A percentile compares a stretch with the other conserved stretches of the same genome.
phyloP scores from a whole-genome alignment of 2,113 vertebrate species.

The Urocynchramus pylzowi region DNA sequence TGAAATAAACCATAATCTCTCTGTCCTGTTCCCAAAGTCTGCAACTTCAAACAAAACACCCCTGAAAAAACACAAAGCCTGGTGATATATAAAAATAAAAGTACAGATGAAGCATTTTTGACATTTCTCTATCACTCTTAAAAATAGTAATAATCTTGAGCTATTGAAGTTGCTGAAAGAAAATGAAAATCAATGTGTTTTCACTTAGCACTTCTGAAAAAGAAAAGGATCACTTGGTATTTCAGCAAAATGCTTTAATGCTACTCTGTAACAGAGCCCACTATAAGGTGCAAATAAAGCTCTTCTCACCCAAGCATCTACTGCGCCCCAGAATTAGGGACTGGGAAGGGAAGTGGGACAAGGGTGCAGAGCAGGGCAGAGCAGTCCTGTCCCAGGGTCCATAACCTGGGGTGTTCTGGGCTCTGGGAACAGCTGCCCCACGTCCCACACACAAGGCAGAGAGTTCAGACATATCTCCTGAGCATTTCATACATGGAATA shows the following conservation, averaged over 20 bases:
- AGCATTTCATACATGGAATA: neutral
- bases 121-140: slow-evolving; percentile 57
- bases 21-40: neutral
- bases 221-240: slow-evolving; percentile 28
- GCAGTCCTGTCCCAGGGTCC: neutral
- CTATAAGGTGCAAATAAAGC: neutral
- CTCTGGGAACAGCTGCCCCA: neutral
- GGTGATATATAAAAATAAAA: slow-evolving; percentile 35
- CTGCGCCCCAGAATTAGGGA: neutral
- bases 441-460: rapidly evolving
- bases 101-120: slow-evolving; percentile 24
- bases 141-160: slow-evolving; percentile 54
- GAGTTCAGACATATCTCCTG: neutral
- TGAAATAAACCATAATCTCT: neutral
- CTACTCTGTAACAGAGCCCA: slow-evolving; percentile 20
- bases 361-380: neutral
- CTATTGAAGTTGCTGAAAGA: slow-evolving; percentile 30
- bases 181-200: slow-evolving; percentile 59
- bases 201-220: slow-evolving; percentile 16
- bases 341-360: neutral
- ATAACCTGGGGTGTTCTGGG: rapidly evolving
- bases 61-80: neutral
- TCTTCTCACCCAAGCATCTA: neutral
- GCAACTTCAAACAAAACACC: neutral
- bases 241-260: slow-evolving; percentile 33